These are phyloP conservation scores for Orycteropus afer DNA, from an alignment of 2,113 vertebrate genomes.

Conservation along the genomic window DNA sequence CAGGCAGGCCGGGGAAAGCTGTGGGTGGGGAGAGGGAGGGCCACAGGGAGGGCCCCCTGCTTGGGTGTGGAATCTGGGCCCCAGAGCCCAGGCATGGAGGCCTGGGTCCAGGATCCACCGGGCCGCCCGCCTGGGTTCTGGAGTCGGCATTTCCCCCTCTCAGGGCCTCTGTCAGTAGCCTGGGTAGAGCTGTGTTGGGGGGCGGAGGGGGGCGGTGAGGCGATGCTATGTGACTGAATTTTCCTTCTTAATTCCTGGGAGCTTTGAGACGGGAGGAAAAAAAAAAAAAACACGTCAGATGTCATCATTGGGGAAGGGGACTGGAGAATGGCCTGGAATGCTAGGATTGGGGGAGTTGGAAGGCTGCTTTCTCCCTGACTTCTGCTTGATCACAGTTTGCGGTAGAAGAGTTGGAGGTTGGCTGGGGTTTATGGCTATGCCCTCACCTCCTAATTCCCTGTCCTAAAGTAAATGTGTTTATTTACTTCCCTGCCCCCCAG, in stretches of 20 bases:
- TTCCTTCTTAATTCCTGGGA: slow-evolving; percentile 77
- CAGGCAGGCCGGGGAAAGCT: slow-evolving; percentile 43
- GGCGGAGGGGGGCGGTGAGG: not conserved
- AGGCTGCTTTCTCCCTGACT: not conserved
- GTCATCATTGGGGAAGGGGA: slow-evolving; percentile 74
- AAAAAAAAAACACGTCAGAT: slow-evolving; percentile 51
- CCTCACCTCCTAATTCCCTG: not conserved
- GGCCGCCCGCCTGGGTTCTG: slow-evolving; percentile 28
- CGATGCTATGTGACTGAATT: slow-evolving; percentile 72
- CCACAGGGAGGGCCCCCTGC: slow-evolving; percentile 64
- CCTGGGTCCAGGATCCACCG: slow-evolving; percentile 53
- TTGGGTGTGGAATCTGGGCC: slow-evolving; percentile 73
- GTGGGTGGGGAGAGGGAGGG: slow-evolving; percentile 65
- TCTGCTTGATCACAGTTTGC: slow-evolving; percentile 51
- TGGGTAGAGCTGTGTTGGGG: slow-evolving; percentile 37
- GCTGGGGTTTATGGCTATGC: not conserved
- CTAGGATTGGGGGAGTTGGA: not conserved
- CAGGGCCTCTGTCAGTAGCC: slow-evolving; percentile 71
- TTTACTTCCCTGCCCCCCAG: not conserved
- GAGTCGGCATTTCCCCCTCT: slow-evolving; percentile 53
- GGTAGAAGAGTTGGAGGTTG: slow-evolving; percentile 63
- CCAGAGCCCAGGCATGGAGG: slow-evolving; percentile 51
- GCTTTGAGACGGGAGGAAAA: slow-evolving; percentile 62
- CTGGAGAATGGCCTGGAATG: slow-evolving; percentile 64
- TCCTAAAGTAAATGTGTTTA: slow-evolving; percentile 36